These are phyloP conservation scores for Synanthedon formicaeformis DNA, from an alignment of 2,888 invertebrate species.

Conservation along the genomic window DNA sequence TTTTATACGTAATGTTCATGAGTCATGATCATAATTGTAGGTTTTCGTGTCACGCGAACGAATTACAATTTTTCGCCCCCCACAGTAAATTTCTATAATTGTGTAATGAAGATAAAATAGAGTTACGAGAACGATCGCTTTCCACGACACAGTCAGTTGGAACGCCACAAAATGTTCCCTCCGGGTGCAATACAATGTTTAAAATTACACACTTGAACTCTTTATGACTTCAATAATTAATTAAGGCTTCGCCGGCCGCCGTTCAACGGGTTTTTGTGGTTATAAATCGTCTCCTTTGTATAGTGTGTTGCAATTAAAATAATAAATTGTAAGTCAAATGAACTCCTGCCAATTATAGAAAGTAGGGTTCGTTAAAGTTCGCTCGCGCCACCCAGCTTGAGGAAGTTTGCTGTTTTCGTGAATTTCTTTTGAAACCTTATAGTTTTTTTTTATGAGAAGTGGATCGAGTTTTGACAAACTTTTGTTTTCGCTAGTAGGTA, in stretches of 20 bases:
- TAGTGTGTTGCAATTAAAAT: slow-evolving; percentile 9
- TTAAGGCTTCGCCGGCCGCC: slow-evolving; percentile 19
- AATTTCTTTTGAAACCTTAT: too few species aligned
- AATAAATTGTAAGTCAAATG: slow-evolving; percentile 6
- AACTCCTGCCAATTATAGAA: slow-evolving; percentile 6
- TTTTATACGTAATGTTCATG: slow-evolving; percentile 18
- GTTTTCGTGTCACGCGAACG: slow-evolving; percentile 19
- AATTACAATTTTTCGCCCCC: slow-evolving; percentile 15
- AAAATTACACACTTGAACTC: slow-evolving; percentile 38
- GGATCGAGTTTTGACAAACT: too few species aligned
- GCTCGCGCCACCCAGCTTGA: too few species aligned
- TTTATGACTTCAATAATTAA: slow-evolving; percentile 40
- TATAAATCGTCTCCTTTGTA: slow-evolving; percentile 7
- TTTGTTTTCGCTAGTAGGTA: too few species aligned
- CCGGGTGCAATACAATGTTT: slow-evolving; percentile 33
- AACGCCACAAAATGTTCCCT: slow-evolving; percentile 24
- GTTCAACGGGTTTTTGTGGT: slow-evolving; percentile 4
- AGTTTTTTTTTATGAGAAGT: too few species aligned
- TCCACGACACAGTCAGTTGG: slow-evolving; percentile 8
- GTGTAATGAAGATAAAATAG: slow-evolving; percentile 26
- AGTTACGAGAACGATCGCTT: slow-evolving; percentile 14
- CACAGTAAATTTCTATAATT: slow-evolving; percentile 29
- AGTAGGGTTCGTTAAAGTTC: not conserved
- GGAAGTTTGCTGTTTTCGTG: too few species aligned
- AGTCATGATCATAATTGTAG: slow-evolving; percentile 20